phyloP scores from a whole-genome alignment of 2,113 vertebrate species.

The Callipepla californica region DNA sequence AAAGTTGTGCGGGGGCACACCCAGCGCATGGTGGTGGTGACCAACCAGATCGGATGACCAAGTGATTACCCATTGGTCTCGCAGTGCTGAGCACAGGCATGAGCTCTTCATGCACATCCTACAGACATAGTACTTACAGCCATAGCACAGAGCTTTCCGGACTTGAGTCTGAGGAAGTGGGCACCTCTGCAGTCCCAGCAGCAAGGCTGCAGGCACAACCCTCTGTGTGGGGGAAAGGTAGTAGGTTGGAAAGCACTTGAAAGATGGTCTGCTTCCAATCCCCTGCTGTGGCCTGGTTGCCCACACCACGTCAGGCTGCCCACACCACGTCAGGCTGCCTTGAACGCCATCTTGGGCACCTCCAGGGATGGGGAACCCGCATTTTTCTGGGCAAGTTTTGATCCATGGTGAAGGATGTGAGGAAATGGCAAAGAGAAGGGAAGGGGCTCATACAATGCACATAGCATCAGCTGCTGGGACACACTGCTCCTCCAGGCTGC shows the following conservation, averaged over 20 bases:
- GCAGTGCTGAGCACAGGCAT: not conserved
- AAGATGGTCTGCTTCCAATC: too few relatives aligned
- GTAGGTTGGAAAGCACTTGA: too few relatives aligned
- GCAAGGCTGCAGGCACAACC: accelerated
- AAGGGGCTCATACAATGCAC: not conserved
- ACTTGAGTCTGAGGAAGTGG: not conserved
- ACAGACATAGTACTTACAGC: accelerated
- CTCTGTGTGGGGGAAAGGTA: not conserved
- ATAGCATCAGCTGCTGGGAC: not conserved
- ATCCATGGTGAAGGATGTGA: not conserved
- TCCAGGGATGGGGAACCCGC: too few relatives aligned
- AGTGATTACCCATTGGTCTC: too few relatives aligned
- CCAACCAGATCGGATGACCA: too few relatives aligned
- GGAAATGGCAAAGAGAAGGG: not conserved
- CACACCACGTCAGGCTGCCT: too few relatives aligned
- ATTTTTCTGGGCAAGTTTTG: not conserved
- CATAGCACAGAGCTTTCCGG: accelerated
- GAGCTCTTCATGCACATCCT: not conserved
- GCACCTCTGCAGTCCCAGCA: accelerated
- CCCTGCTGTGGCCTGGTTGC: too few relatives aligned
- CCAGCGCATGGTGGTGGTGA: not conserved
- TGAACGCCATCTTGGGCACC: too few relatives aligned
- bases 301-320: too few relatives aligned
- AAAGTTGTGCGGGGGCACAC: accelerated
- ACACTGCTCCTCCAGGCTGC: not conserved